These are phyloP conservation scores for Drosophila kepulauana DNA, from an alignment of 1,140 invertebrate genomes.

Conservation along the genomic window DNA sequence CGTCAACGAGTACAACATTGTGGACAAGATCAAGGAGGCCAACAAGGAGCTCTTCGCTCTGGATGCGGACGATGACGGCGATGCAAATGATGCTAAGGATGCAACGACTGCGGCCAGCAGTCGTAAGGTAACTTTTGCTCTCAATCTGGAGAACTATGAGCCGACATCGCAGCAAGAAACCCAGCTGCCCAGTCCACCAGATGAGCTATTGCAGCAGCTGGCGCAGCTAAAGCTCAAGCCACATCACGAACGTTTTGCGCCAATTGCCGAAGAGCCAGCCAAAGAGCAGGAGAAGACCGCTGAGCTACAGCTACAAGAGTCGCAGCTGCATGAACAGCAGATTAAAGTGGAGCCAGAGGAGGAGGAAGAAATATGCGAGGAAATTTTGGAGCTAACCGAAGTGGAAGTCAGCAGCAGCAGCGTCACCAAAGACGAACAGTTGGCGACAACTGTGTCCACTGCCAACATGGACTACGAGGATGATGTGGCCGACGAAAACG, in stretches of 20 bases:
- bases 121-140: constrained; percentile 78
- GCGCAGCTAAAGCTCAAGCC: constrained; percentile 85
- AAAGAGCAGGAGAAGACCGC: not conserved
- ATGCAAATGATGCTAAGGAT: constrained; percentile 26
- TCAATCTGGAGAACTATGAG: constrained; percentile 79
- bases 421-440: not conserved
- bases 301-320: not conserved
- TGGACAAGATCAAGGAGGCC: constrained; percentile 83
- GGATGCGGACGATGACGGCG: constrained; percentile 10
- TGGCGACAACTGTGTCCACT: not conserved
- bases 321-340: constrained; percentile 23
- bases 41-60: constrained; percentile 79
- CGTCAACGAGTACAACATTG: constrained; percentile 84
- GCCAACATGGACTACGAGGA: constrained; percentile 43
- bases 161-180: constrained; percentile 39
- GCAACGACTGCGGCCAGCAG: constrained; percentile 21
- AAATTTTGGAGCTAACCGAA: constrained; percentile 68
- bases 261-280: constrained; percentile 58
- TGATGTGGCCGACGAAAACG: constrained; percentile 33
- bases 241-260: constrained; percentile 16
- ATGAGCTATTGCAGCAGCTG: constrained; percentile 87
- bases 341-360: constrained; percentile 18
- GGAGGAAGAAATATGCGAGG: constrained; percentile 80
- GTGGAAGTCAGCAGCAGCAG: constrained; percentile 34
- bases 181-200: constrained; percentile 52